A percentile compares a stretch with the other conserved stretches of the same genome.
Conservation (phyloP, 1,140 invertebrate species). For the Temnothorax curvispinosus region DNA sequence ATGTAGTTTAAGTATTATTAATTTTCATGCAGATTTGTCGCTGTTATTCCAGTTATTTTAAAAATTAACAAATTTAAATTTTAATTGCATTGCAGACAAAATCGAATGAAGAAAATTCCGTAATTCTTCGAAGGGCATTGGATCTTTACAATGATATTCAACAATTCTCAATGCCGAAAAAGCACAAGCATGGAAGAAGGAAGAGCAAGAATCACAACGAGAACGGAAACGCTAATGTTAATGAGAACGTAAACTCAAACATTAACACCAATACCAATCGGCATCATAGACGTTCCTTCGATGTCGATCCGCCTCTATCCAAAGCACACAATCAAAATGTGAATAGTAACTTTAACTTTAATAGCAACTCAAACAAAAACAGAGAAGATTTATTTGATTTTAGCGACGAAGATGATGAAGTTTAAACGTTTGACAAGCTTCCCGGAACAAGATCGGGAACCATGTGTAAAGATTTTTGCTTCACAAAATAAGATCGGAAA, state of each 20-base stretch:
- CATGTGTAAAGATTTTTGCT: neutral
- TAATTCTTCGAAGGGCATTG: neutral
- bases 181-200: neutral
- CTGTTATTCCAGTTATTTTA: neutral
- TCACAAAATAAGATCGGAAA: neutral
- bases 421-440: neutral
- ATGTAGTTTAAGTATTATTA: neutral
- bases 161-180: neutral
- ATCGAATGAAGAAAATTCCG: neutral
- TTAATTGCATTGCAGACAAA: neutral
- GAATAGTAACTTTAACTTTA: neutral
- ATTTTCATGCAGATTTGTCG: neutral
- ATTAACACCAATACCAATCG: neutral
- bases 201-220: neutral
- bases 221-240: neutral
- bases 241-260: conserved; percentile 19
- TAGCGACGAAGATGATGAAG: neutral
- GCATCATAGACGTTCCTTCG: neutral
- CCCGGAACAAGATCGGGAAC: neutral
- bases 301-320: neutral
- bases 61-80: neutral
- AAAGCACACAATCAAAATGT: neutral
- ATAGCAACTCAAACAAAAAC: neutral
- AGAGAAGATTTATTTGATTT: neutral
- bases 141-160: neutral